Conservation (phyloP, 1,140 invertebrate genomes). For the Zaprionus inermis region DNA sequence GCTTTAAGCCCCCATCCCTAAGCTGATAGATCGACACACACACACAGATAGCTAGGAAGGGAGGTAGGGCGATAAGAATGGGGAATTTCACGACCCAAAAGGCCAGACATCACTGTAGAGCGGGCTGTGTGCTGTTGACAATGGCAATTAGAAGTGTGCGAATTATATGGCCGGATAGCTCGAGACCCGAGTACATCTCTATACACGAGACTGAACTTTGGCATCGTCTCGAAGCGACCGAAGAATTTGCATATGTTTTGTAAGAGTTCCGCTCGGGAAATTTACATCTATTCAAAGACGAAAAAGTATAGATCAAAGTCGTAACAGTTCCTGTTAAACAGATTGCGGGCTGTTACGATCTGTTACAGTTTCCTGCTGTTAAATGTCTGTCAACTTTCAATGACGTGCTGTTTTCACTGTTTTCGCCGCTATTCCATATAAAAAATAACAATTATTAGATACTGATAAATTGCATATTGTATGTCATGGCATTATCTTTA, state of each 20-base stretch:
- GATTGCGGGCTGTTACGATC: neutral
- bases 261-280: conserved; percentile 47
- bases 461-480: conserved; percentile 40
- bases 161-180: conserved; percentile 30
- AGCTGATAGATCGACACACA: conserved; percentile 18
- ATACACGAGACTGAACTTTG: conserved; percentile 54
- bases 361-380: neutral
- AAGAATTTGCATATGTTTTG: conserved; percentile 28
- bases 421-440: neutral
- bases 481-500: conserved; percentile 43
- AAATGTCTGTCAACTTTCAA: conserved; percentile 3
- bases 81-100: conserved; percentile 12
- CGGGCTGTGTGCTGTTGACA: conserved; percentile 31
- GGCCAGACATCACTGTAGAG: neutral
- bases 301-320: conserved; percentile 18
- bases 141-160: conserved; percentile 42
- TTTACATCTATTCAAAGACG: conserved; percentile 56
- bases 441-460: conserved; percentile 30
- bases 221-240: neutral
- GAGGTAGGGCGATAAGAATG: neutral
- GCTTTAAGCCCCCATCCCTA: conserved; percentile 27
- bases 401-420: neutral
- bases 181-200: neutral
- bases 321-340: neutral
- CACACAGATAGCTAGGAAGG: neutral